These are phyloP conservation scores for Melieria crassipennis DNA, from an alignment of 2,888 invertebrate genomes.

Conservation along the genomic window DNA sequence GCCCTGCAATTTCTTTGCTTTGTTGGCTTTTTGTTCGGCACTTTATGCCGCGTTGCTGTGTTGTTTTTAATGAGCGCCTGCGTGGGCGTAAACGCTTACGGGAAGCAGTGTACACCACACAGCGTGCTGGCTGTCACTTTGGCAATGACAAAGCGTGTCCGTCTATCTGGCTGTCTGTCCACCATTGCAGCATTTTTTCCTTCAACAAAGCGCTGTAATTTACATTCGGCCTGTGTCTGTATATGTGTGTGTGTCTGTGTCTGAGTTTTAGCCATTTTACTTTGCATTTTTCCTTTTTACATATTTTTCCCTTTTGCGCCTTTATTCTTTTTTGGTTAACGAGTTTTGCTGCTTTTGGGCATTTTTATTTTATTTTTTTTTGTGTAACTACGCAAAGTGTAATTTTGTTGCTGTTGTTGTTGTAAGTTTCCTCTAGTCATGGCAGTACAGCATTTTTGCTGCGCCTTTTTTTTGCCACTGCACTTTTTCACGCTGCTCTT, in stretches of 20 bases:
- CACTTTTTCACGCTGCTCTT: conserved; percentile 4
- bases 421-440: conserved; percentile 9
- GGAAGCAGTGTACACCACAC: neutral
- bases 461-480: neutral
- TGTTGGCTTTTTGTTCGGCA: neutral
- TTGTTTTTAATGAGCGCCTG: conserved; percentile 24
- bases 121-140: conserved; percentile 24
- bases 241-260: neutral
- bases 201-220: conserved; percentile 6
- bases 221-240: conserved; percentile 16
- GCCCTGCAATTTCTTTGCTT: neutral
- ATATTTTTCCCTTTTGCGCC: neutral
- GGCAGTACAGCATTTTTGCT: too few relatives aligned
- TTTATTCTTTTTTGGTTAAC: too few relatives aligned
- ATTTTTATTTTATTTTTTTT: neutral
- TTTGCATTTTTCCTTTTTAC: neutral
- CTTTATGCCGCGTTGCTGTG: too few relatives aligned
- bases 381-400: conserved; percentile 1
- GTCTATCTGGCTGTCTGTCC: neutral
- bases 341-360: neutral
- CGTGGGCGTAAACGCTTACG: conserved; percentile 25
- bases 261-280: neutral
- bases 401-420: conserved; percentile 5
- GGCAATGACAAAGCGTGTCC: conserved; percentile 30
- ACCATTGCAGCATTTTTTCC: neutral